Evolutionary conservation across 2,888 invertebrate genomes (phyloP).

Genomic region (Hartigia nigra): DNA sequence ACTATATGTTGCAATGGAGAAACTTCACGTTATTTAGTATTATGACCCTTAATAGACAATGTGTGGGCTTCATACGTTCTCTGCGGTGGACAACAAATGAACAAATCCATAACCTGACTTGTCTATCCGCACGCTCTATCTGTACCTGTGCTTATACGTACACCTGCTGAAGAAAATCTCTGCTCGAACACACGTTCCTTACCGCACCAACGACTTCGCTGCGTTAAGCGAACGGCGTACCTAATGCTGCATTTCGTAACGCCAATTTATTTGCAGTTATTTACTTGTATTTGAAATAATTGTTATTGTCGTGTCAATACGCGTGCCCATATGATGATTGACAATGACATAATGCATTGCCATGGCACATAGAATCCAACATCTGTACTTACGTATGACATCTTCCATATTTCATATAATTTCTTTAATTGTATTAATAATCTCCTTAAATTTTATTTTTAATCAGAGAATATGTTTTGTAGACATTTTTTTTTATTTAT

Average conservation of each 20-base stretch:
- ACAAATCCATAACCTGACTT: background rate
- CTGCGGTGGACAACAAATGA: background rate
- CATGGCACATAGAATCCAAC: background rate
- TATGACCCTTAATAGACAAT: constrained; percentile 28
- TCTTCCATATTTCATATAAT: background rate
- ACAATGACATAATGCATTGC: background rate
- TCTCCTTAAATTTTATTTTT: background rate
- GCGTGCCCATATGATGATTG: background rate
- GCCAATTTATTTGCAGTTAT: constrained; percentile 39
- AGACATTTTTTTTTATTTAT: background rate
- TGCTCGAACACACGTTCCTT: background rate
- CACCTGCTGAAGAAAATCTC: background rate
- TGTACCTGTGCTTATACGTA: background rate
- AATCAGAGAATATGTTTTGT: background rate
- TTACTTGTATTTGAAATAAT: constrained; percentile 29
- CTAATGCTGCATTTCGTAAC: constrained; percentile 28
- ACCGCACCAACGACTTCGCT: background rate
- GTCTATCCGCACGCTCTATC: background rate
- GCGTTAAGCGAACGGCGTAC: constrained; percentile 4
- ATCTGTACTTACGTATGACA: background rate
- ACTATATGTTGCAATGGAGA: constrained; percentile 38
- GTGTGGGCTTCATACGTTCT: background rate
- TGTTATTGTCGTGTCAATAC: background rate
- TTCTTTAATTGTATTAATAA: background rate
- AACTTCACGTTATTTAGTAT: constrained; percentile 27